Conservation (phyloP, 2,888 invertebrate species). For the Phortica okadai region DNA sequence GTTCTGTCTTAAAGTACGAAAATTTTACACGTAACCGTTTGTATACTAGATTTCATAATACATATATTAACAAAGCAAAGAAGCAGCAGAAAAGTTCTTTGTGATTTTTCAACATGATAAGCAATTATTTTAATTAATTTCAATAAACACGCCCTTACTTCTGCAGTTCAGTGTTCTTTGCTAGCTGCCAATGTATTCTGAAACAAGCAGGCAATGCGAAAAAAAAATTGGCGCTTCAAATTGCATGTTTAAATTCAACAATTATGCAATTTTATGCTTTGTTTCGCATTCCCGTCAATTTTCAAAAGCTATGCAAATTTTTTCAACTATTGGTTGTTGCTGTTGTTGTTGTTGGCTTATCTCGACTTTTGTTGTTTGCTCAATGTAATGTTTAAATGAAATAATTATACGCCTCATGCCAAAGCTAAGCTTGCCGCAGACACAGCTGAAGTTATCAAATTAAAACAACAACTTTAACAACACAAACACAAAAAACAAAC, state of each 20-base stretch:
- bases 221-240: neutral
- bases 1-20: too few species aligned
- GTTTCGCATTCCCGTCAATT: neutral
- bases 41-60: too few species aligned
- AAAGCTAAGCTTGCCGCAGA: neutral
- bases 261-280: conserved; percentile 22
- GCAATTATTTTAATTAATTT: conserved; percentile 10
- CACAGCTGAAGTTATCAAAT: conserved; percentile 12
- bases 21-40: too few species aligned
- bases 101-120: neutral
- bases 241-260: conserved; percentile 2
- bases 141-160: neutral
- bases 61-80: neutral
- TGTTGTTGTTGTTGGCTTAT: neutral
- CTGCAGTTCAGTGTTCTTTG: neutral
- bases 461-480: conserved; percentile 16
- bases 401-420: conserved; percentile 17
- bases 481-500: neutral
- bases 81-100: neutral
- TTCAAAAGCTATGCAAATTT: conserved; percentile 14
- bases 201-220: neutral
- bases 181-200: too few species aligned
- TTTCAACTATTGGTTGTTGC: conserved; percentile 13
- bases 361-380: conserved; percentile 17
- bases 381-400: conserved; percentile 26